Evolutionary conservation across 2,113 vertebrate genomes (phyloP).

Genomic region (Patagioenas fasciata): DNA sequence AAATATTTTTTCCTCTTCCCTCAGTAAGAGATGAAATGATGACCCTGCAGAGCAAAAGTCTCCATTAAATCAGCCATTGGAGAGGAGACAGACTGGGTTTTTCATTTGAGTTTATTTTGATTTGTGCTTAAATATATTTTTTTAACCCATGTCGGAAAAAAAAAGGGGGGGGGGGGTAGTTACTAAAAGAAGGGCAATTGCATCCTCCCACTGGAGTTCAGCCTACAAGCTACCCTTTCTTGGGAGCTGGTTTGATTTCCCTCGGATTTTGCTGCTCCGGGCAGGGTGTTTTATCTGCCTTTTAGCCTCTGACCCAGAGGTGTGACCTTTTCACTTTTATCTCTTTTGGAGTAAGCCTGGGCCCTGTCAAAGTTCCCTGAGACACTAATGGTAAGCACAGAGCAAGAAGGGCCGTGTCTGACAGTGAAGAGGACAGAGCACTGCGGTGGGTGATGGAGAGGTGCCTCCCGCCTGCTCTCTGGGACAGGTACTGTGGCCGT

Average conservation of each 20-base stretch:
- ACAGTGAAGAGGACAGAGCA: not conserved
- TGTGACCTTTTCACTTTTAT: constrained; percentile 63
- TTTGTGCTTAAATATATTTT: constrained; percentile 53
- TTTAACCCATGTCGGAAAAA: not conserved
- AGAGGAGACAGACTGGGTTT: not conserved
- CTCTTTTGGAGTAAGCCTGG: constrained; percentile 36
- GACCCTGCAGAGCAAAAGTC: not conserved
- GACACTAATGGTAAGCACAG: not conserved
- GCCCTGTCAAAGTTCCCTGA: not conserved
- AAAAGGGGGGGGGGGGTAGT: not conserved
- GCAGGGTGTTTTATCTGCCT: constrained; percentile 56
- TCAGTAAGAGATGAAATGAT: constrained; percentile 38
- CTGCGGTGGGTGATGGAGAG: not conserved
- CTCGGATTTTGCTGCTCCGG: constrained; percentile 30
- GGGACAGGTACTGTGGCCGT: not conserved
- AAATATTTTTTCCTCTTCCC: not conserved
- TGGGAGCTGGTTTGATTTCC: constrained; percentile 17
- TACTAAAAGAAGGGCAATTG: constrained; percentile 26
- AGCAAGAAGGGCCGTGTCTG: not conserved
- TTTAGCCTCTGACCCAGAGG: constrained; percentile 64
- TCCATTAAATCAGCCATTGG: not conserved
- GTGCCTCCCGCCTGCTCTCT: not conserved
- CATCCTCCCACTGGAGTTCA: not conserved
- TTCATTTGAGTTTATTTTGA: constrained; percentile 40
- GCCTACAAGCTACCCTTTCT: not conserved